Evolutionary conservation across 2,888 invertebrate genomes (phyloP).

Genomic region (Thereva unica): DNA sequence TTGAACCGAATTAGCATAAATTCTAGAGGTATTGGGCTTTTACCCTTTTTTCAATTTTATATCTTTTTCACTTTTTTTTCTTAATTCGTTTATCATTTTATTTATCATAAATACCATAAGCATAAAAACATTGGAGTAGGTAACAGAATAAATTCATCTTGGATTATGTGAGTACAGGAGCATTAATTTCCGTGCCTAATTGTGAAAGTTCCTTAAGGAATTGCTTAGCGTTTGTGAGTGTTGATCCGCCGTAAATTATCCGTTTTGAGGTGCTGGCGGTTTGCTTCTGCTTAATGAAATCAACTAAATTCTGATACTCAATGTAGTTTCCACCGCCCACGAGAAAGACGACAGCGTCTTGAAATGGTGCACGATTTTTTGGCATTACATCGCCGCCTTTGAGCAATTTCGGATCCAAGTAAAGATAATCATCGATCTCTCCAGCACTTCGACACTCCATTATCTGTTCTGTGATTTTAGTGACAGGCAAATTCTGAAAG

Average conservation of each 20-base stretch:
- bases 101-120: no score
- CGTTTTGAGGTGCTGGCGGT: conserved; percentile 71
- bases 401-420: conserved; percentile 94
- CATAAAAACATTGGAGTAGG: no score
- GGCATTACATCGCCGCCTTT: conserved; percentile 70
- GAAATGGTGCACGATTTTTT: conserved; percentile 72
- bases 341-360: conserved; percentile 87
- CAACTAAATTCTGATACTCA: conserved; percentile 97
- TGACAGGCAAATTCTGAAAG: conserved; percentile 86
- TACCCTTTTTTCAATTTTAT: conserved; percentile 3
- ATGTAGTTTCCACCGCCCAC: conserved; percentile 98
- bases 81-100: conserved; percentile 3
- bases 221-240: conserved; percentile 90
- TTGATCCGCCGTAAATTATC: conserved; percentile 94
- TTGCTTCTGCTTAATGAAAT: conserved; percentile 87
- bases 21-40: not conserved
- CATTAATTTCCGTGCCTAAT: conserved; percentile 71
- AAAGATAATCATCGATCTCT: conserved; percentile 86
- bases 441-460: conserved; percentile 79
- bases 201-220: conserved; percentile 90
- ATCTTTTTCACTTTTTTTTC: not conserved
- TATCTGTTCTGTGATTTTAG: conserved; percentile 86
- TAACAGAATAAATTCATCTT: no score
- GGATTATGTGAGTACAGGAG: conserved; percentile 54
- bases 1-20: not conserved